Evolutionary conservation across 2,797 vertebrate genomes (phyloP).

Genomic region (Muscicapa striata): DNA sequence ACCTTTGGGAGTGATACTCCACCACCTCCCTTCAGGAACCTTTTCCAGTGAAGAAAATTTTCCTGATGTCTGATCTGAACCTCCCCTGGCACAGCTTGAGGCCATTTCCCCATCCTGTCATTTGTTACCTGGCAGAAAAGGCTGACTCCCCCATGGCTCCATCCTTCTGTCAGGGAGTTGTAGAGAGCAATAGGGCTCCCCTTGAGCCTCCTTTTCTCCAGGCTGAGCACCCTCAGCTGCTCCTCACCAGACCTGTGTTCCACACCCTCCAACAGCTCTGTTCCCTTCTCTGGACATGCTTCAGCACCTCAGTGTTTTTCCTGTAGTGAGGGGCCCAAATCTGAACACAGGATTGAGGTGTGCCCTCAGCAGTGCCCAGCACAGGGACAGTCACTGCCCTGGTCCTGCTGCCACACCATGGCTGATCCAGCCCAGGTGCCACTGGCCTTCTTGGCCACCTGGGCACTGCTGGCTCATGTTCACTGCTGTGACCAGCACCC

Average conservation of each 20-base stretch:
- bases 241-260: not conserved
- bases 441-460: fast-evolving
- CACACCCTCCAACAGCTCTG: fast-evolving
- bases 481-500: fast-evolving
- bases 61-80: not conserved
- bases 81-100: not conserved
- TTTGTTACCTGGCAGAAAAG: not conserved
- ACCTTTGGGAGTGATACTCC: not conserved
- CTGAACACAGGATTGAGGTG: fast-evolving
- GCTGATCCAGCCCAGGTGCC: not conserved
- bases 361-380: fast-evolving
- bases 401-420: not conserved
- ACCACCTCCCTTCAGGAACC: not conserved
- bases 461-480: not conserved
- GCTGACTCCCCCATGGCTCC: not conserved
- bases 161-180: not conserved
- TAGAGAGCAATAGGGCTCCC: not conserved
- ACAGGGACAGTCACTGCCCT: not conserved
- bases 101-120: not conserved
- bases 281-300: fast-evolving
- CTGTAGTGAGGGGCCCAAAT: fast-evolving
- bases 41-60: not conserved
- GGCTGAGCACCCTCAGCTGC: not conserved
- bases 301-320: fast-evolving
- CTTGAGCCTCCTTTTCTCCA: not conserved